A percentile compares a stretch with the other conserved stretches of the same genome.
Conservation (phyloP, 2,888 invertebrate genomes). For the Campoplex capitator region DNA sequence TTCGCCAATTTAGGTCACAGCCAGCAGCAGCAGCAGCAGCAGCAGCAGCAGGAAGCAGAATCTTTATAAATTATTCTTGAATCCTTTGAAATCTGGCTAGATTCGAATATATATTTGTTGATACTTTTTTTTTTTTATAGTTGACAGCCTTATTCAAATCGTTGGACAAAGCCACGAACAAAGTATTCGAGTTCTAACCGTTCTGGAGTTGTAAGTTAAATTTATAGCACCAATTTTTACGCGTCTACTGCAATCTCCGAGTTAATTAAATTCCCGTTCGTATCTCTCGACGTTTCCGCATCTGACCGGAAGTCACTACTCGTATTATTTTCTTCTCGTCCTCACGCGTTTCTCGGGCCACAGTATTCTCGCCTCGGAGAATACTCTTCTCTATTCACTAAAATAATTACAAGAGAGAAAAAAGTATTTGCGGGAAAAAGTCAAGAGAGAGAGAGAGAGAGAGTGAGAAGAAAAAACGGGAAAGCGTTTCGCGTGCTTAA, state of each 20-base stretch:
- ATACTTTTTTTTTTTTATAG: no score
- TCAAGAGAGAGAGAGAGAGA: conserved; percentile 14
- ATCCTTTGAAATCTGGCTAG: neutral
- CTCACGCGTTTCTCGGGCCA: neutral
- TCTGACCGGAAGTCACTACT: conserved; percentile 37
- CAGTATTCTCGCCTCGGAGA: conserved; percentile 13
- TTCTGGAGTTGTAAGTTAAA: conserved; percentile 14
- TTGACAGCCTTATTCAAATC: neutral
- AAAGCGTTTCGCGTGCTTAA: conserved; percentile 49
- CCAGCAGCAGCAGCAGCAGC: neutral
- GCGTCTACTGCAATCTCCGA: conserved; percentile 40
- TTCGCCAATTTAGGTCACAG: neutral
- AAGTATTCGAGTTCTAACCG: neutral
- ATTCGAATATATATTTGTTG: neutral
- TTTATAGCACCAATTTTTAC: conserved; percentile 45
- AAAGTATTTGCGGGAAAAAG: neutral
- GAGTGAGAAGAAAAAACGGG: conserved; percentile 38
- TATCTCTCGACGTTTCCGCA: conserved; percentile 44
- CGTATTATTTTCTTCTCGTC: conserved; percentile 35
- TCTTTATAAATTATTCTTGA: neutral
- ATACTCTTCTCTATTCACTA: conserved; percentile 29
- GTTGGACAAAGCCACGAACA: neutral
- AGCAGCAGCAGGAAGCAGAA: neutral
- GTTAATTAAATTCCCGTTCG: conserved; percentile 54
- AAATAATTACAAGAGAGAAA: conserved; percentile 62